A percentile compares a stretch with the other conserved stretches of the same genome.
Conservation (phyloP, 2,888 invertebrate species). For the Amiota mariae region DNA sequence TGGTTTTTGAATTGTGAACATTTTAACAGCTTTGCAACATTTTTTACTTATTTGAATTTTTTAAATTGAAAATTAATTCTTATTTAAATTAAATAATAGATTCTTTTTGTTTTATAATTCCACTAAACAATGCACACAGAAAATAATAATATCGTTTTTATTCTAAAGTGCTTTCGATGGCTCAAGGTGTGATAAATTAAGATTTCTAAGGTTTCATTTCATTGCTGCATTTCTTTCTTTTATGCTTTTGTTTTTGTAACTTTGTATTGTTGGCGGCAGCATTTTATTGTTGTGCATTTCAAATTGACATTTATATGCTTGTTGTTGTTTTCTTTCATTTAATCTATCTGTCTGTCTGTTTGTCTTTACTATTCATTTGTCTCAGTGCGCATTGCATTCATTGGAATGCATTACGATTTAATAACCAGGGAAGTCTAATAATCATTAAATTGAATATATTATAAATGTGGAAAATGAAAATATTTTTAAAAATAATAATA, state of each 20-base stretch:
- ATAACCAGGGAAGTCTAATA: not conserved
- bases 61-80: not conserved
- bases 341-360: not conserved
- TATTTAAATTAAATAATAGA: not conserved
- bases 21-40: conserved; percentile 45
- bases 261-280: conserved; percentile 27
- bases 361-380: conserved; percentile 12
- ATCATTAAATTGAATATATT: not conserved
- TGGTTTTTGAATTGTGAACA: conserved; percentile 33
- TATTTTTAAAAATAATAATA: not conserved
- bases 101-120: not conserved
- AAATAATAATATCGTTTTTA: not conserved
- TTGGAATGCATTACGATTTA: not conserved
- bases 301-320: conserved; percentile 48
- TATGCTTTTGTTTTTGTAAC: conserved; percentile 36
- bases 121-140: no score
- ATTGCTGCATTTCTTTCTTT: conserved; percentile 49
- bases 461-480: not conserved
- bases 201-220: conserved; percentile 64
- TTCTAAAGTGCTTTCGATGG: conserved; percentile 48
- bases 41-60: conserved; percentile 38
- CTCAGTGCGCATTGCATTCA: conserved; percentile 24
- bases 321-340: not conserved
- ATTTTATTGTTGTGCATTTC: conserved; percentile 50
- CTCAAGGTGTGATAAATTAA: conserved; percentile 63